Conservation (phyloP, 1,140 invertebrate genomes). For the Asbolus verrucosus region DNA sequence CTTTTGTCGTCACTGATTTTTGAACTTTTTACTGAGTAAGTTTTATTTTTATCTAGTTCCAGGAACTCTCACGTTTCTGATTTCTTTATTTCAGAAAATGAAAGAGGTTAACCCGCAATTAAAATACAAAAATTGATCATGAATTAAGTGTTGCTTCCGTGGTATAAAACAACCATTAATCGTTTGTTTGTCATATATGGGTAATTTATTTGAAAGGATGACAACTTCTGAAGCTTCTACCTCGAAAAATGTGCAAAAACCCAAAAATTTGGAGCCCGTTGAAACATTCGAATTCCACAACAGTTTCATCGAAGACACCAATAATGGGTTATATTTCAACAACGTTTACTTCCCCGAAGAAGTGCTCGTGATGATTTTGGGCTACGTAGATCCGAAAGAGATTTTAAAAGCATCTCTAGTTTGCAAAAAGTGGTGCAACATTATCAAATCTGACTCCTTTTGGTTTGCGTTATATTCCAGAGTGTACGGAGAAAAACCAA, state of each 20-base stretch:
- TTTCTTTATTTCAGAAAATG: too few relatives aligned
- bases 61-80: too few relatives aligned
- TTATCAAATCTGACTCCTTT: conserved; percentile 57
- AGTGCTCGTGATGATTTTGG: conserved; percentile 58
- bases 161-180: too few relatives aligned
- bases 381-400: conserved; percentile 52
- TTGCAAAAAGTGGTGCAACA: conserved; percentile 61
- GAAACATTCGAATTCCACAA: conserved; percentile 49
- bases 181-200: too few relatives aligned
- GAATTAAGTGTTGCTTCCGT: too few relatives aligned
- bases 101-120: too few relatives aligned
- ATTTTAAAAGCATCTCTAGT: conserved; percentile 57
- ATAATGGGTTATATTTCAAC: conserved; percentile 59
- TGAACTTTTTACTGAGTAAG: too few relatives aligned
- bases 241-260: not conserved
- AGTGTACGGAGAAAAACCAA: conserved; percentile 48
- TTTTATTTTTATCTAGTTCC: too few relatives aligned
- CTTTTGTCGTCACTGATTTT: too few relatives aligned
- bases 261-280: not conserved
- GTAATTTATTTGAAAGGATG: too few relatives aligned
- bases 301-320: conserved; percentile 43
- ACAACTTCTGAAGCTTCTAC: too few relatives aligned
- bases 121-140: too few relatives aligned
- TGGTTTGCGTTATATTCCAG: conserved; percentile 56
- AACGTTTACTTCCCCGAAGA: conserved; percentile 60